Evolutionary conservation across 2,888 invertebrate species (phyloP), one percentile per base, ranked within the genome.

Genomic region (Busseola fusca): DNA sequence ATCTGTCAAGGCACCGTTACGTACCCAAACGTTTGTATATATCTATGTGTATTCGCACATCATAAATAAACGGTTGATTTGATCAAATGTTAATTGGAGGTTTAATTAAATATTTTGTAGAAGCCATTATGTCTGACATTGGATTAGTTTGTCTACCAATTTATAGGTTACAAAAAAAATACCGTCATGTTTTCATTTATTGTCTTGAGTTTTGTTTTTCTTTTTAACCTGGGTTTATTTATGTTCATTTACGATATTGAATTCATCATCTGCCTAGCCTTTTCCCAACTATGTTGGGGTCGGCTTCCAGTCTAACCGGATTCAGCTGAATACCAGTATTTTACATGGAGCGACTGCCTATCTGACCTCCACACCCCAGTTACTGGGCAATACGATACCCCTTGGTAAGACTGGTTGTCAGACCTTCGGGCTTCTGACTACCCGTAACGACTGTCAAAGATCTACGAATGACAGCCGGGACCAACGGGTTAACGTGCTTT

Each of bases 1-100:
- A 84, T 83, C 80, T 70, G 80, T 84, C 83, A 81, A 85, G 81
- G 83, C 82, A 87, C 89, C 89, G 89, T 88, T 88, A 87, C 73
- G 27, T 25, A 64, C 72, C 27, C 34, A 67, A 80, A 40, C 42
- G 25, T 57, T 34, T 48, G 3, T 34, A 37, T 14, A n/a, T 30
- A 4, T 12, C 4, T 56, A n/a, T 37, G 14, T 52, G 60, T 64
- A 63, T 80, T 74, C 37, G 50, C 67, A 74, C 65, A 34, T 68
- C 40, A 59, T 82, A 63, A 71, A 80, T 74, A 68, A 70, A 71
- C 63, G 40, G 72, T 68, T 59, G 45, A 60, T 64, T 16, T 42
- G 45, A 57, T 65, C 52, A 65, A 59, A 48, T 34, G 12, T 58
- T 78, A 62, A 78, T 78, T 82, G 66, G 40, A 59, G 45, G 18